phyloP scores from a whole-genome alignment of 2,888 invertebrate species.

The Torymus aiolomorphi region DNA sequence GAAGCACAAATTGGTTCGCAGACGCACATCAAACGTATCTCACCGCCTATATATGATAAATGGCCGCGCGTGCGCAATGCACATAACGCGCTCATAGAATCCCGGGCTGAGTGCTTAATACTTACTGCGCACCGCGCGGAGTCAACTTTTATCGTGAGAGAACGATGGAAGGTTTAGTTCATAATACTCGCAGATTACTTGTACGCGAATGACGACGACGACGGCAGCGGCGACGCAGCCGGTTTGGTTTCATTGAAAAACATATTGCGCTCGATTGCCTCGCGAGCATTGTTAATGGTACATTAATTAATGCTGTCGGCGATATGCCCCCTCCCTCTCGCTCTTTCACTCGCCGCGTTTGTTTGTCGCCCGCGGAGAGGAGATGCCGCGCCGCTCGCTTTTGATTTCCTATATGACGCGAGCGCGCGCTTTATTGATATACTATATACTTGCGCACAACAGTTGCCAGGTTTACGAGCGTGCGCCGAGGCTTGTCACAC shows the following conservation, averaged over 20 bases:
- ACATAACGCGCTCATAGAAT: no score
- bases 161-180: background rate
- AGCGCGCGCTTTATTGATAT: constrained; percentile 16
- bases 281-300: constrained; percentile 26
- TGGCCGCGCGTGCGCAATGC: no score
- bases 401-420: constrained; percentile 42
- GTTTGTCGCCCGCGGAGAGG: background rate
- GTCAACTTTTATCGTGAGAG: constrained; percentile 16
- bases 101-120: background rate
- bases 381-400: constrained; percentile 11
- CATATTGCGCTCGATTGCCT: constrained; percentile 22
- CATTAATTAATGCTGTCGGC: constrained; percentile 26
- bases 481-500: no score
- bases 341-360: background rate
- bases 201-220: constrained; percentile 7
- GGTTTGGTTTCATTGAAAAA: constrained; percentile 38
- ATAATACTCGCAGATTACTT: constrained; percentile 14
- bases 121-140: constrained; percentile 5
- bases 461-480: no score
- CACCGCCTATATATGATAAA: no score
- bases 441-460: no score
- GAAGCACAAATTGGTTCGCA: no score
- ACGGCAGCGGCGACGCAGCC: background rate
- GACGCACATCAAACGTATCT: no score
- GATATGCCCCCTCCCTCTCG: constrained; percentile 17